Percentiles rank a stretch among this genome's conserved stretches.
phyloP scores from a whole-genome alignment of 2,888 invertebrate species.

The Heterodera filipjevi region DNA sequence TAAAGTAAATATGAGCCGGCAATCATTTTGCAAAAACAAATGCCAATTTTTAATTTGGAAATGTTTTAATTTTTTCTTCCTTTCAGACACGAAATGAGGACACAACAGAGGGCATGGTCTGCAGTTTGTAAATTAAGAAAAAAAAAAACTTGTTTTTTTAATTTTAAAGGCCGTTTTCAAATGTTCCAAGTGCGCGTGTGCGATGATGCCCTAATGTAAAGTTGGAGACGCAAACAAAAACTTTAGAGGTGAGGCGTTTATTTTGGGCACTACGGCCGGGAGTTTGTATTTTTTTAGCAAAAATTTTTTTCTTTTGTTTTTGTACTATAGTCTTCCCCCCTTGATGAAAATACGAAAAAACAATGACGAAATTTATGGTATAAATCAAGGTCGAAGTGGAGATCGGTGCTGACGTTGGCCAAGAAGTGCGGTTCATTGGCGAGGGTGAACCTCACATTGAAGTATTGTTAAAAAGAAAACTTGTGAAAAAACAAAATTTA shows the following conservation, averaged over 20 bases:
- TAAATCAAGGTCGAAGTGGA: conserved; percentile 63
- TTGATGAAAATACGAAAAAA: too few species aligned
- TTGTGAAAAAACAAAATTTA: neutral
- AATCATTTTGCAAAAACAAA: too few species aligned
- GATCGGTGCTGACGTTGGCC: conserved; percentile 63
- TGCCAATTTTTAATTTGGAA: neutral
- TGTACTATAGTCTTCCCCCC: neutral
- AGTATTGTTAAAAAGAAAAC: neutral
- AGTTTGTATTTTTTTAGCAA: too few species aligned
- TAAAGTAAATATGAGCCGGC: too few species aligned
- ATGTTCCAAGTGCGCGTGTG: conserved; percentile 86
- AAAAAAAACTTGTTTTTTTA: neutral
- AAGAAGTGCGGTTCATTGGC: conserved; percentile 62
- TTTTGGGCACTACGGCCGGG: too few species aligned
- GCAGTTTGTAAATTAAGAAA: neutral
- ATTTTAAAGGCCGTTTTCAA: conserved; percentile 80
- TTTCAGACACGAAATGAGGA: conserved; percentile 93
- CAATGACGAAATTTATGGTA: conserved; percentile 13
- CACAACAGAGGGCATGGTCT: conserved; percentile 81
- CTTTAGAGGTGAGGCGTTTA: conserved; percentile 64
- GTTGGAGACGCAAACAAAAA: conserved; percentile 60
- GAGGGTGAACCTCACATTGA: conserved; percentile 92
- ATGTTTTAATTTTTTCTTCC: neutral
- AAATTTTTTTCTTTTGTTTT: conserved; percentile 15
- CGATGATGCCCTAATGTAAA: conserved; percentile 99